Evolutionary conservation across 1,140 invertebrate species (phyloP), one percentile per base, ranked within the genome.

Genomic region (Nephila pilipes): DNA sequence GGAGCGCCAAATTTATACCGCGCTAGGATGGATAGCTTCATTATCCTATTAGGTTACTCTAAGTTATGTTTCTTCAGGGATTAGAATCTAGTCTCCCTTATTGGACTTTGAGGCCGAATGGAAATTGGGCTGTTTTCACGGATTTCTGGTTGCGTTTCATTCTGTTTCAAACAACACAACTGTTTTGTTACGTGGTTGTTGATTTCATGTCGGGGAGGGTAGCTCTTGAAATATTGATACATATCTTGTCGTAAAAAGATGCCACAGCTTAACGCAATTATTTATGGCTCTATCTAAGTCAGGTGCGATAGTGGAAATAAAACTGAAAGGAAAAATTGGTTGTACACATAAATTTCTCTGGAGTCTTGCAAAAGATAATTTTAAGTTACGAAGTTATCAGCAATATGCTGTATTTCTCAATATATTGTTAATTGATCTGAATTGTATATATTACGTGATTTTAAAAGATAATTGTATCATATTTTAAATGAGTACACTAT

Each of bases 11-110:
- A 91, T 91, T 83, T 91, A 60, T 91, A 60, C 32, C 57, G 46
- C 8, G 29, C 12, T 8, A 83, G 14, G 69, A 81, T 91, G 79
- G 63, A 60, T 91, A 60, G n/a, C 55, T 91, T 63, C 89, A 91
- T 91, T 90, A 90, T 81, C 57, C 55, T 91, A 83, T 91, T 91
- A 91, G 22, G 89, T 83, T 91, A 46, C 32, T 83, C 22, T 29
- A 55, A 91, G 29, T 63, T 91, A 83, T 91, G 69, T 58, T 89
- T 75, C 85, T 75, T 89, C 38, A 20, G 57, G 80, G 79, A 91
- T 83, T 91, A 90, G 38, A 88, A 88, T 29, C 85, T n/a, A 54
- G 29, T 18, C 54, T 87, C 58, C 32, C 25, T 87, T 57, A 63
- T 87, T 87, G 85, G 46, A 81, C 22, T 54, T 81, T 81, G 80